These are phyloP conservation scores for Narcine bancroftii DNA, from an alignment of 2,113 vertebrate genomes.

Conservation along the genomic window DNA sequence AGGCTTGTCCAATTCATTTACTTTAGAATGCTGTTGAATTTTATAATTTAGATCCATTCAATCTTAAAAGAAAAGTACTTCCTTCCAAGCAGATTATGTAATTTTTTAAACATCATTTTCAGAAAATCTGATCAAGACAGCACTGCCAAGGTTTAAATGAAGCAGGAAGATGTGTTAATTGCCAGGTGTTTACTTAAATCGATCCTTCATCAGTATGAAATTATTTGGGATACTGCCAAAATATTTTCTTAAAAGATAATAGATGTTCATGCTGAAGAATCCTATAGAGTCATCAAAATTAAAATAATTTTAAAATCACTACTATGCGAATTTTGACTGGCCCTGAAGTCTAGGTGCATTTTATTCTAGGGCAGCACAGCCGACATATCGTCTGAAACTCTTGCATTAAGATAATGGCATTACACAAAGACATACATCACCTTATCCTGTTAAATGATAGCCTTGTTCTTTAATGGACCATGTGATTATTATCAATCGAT, in stretches of 20 bases:
- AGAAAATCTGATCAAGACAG: neutral
- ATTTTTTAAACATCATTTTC: slow-evolving; percentile 14
- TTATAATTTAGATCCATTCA: neutral
- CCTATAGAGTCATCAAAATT: neutral
- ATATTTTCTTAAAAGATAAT: neutral
- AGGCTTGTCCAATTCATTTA: neutral
- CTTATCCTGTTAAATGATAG: neutral
- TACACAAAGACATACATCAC: slow-evolving; percentile 12
- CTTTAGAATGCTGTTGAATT: neutral
- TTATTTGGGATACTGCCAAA: neutral
- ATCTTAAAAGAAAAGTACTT: neutral
- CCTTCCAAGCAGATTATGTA: neutral
- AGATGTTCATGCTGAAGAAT: neutral
- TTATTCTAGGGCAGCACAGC: neutral
- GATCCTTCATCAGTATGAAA: neutral
- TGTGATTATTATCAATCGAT: slow-evolving; percentile 6
- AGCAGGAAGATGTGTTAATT: neutral
- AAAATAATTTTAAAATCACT: neutral
- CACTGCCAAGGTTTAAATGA: neutral
- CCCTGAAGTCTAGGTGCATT: neutral
- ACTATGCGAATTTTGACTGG: neutral
- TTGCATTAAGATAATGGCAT: neutral
- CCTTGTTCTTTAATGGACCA: slow-evolving; percentile 5
- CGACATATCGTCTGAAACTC: neutral
- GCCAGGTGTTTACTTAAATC: neutral